A percentile compares a stretch with the other conserved stretches of the same genome.
phyloP scores from a whole-genome alignment of 2,797 vertebrate genomes.

The Salarias fasciatus region DNA sequence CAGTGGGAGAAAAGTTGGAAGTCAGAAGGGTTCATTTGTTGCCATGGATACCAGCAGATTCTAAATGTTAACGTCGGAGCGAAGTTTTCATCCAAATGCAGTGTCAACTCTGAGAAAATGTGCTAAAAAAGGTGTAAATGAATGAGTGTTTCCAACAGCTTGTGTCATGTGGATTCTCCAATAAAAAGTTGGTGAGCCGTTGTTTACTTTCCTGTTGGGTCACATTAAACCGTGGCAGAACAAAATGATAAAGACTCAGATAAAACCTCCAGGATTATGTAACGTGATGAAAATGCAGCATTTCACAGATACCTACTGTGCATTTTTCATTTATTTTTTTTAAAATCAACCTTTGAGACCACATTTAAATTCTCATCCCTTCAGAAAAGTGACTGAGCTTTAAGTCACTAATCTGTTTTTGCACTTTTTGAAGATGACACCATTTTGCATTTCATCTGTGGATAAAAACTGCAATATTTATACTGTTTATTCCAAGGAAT shows the following conservation, averaged over 20 bases:
- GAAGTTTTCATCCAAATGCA: neutral
- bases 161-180: neutral
- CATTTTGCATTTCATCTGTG: too few species aligned
- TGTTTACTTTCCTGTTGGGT: neutral
- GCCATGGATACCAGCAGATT: neutral
- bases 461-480: too few species aligned
- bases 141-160: neutral
- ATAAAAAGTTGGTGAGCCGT: neutral
- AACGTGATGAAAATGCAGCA: neutral
- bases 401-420: too few species aligned
- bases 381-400: too few species aligned
- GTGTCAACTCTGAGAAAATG: neutral
- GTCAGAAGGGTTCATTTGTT: slow-evolving; percentile 5
- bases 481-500: too few species aligned
- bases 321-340: too few species aligned
- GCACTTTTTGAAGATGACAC: too few species aligned
- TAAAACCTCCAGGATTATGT: too few species aligned
- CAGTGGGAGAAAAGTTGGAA: neutral
- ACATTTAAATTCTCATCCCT: too few species aligned
- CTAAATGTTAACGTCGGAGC: neutral
- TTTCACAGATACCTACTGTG: neutral
- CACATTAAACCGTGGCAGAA: neutral
- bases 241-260: neutral
- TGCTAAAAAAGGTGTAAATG: neutral
- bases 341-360: too few species aligned